Evolutionary conservation across 2,888 invertebrate species (phyloP).

Genomic region (Amphipyra berbera): DNA sequence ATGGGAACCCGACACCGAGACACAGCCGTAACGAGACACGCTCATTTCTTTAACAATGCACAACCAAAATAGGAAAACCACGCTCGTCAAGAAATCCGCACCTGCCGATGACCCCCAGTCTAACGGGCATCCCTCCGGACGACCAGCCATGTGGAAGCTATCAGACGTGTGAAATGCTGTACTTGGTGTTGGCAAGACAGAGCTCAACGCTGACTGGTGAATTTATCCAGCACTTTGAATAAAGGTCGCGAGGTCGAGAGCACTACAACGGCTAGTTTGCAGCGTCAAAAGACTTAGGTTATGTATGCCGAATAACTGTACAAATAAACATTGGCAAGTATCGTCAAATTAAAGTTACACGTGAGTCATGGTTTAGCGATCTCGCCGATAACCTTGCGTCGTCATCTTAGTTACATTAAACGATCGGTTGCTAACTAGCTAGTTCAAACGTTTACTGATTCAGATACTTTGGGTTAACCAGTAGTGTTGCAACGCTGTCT

Average conservation of each 20-base stretch:
- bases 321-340: constrained; percentile 81
- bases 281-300: constrained; percentile 76
- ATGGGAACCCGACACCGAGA: constrained; percentile 64
- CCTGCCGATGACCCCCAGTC: constrained; percentile 85
- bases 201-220: constrained; percentile 70
- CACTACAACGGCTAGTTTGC: constrained; percentile 79
- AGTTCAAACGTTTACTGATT: constrained; percentile 24
- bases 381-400: constrained; percentile 51
- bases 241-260: constrained; percentile 86
- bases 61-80: constrained; percentile 83
- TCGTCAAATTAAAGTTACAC: constrained; percentile 80
- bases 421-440: constrained; percentile 34
- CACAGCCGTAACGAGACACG: constrained; percentile 73
- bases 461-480: constrained; percentile 15
- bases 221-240: constrained; percentile 78
- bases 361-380: constrained; percentile 67
- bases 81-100: constrained; percentile 86
- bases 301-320: constrained; percentile 86
- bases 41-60: constrained; percentile 80
- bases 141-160: constrained; percentile 43
- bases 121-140: constrained; percentile 81
- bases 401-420: constrained; percentile 35
- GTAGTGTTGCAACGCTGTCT: constrained; percentile 31
- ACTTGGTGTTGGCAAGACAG: constrained; percentile 30
- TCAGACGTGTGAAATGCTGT: constrained; percentile 46